A percentile compares a stretch with the other conserved stretches of the same genome.
Evolutionary conservation across 2,113 vertebrate genomes (phyloP).

Genomic region (Talpa occidentalis): DNA sequence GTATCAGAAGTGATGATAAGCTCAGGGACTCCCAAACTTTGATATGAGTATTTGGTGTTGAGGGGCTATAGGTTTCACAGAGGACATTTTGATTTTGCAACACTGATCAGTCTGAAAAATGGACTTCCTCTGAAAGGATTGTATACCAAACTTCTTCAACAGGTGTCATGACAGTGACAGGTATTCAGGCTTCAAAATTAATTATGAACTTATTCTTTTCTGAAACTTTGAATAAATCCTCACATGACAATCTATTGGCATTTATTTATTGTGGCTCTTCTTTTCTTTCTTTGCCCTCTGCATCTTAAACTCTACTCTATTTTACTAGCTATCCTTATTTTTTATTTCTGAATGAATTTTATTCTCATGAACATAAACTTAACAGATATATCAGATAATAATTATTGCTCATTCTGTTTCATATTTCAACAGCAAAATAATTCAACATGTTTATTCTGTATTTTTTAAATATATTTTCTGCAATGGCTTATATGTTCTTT

Average conservation of each 20-base stretch:
- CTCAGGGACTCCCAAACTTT: not conserved
- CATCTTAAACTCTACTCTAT: not conserved
- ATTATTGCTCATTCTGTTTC: not conserved
- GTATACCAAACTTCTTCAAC: not conserved
- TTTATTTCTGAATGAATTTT: conserved; percentile 1
- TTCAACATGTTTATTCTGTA: not conserved
- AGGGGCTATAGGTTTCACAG: not conserved
- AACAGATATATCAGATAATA: not conserved
- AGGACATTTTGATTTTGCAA: not conserved
- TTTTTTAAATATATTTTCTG: conserved; percentile 18
- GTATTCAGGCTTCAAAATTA: not conserved
- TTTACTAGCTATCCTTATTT: not conserved
- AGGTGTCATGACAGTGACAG: not conserved
- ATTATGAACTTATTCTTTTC: not conserved
- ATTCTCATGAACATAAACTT: not conserved
- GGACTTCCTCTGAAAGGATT: not conserved
- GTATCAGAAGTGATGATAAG: not conserved
- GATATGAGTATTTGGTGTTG: not conserved
- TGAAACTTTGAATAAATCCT: conserved; percentile 7
- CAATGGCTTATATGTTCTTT: conserved; percentile 1
- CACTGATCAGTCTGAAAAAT: not conserved
- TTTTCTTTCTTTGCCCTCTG: not conserved
- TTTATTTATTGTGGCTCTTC: not conserved
- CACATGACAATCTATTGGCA: not conserved
- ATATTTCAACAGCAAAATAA: conserved; percentile 25